phyloP scores from a whole-genome alignment of 2,888 invertebrate species.

The Drosophila parthenogenetica region DNA sequence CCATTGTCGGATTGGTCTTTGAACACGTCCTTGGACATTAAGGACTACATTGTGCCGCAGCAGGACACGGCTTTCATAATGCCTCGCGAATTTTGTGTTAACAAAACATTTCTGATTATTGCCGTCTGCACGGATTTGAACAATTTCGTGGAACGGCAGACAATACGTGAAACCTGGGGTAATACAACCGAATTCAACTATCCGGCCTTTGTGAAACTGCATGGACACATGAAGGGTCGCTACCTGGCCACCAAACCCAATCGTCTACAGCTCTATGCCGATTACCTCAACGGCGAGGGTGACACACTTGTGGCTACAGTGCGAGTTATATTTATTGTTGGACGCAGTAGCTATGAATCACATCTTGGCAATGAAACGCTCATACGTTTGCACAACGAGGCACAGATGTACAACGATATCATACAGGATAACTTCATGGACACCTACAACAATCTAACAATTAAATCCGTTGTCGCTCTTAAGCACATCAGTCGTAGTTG shows the following conservation, averaged over 20 bases:
- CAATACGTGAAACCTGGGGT: conserved; percentile 85
- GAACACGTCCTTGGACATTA: conserved; percentile 90
- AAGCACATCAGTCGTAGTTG: conserved; percentile 92
- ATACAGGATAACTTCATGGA: conserved; percentile 94
- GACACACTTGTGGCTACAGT: conserved; percentile 59
- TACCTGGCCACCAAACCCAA: conserved; percentile 76
- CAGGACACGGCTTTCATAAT: conserved; percentile 89
- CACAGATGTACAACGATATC: conserved; percentile 89
- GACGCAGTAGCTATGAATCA: conserved; percentile 73
- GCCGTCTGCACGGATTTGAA: conserved; percentile 91
- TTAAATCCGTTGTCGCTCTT: conserved; percentile 93
- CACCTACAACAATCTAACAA: conserved; percentile 93
- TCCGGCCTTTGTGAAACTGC: conserved; percentile 80
- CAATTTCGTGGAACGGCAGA: conserved; percentile 88
- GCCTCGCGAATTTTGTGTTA: conserved; percentile 87
- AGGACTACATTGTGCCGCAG: conserved; percentile 89
- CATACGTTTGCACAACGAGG: conserved; percentile 89
- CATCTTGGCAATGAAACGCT: conserved; percentile 86
- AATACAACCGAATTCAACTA: conserved; percentile 84
- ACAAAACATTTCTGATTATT: conserved; percentile 88
- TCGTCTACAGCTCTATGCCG: conserved; percentile 71
- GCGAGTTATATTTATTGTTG: conserved; percentile 82
- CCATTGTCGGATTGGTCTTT: conserved; percentile 90
- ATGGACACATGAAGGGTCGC: conserved; percentile 76
- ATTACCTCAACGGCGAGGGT: conserved; percentile 68